Evolutionary conservation across 2,888 invertebrate species (phyloP), one percentile per base, ranked within the genome.

Genomic region (Lasioglossum marginatum): DNA sequence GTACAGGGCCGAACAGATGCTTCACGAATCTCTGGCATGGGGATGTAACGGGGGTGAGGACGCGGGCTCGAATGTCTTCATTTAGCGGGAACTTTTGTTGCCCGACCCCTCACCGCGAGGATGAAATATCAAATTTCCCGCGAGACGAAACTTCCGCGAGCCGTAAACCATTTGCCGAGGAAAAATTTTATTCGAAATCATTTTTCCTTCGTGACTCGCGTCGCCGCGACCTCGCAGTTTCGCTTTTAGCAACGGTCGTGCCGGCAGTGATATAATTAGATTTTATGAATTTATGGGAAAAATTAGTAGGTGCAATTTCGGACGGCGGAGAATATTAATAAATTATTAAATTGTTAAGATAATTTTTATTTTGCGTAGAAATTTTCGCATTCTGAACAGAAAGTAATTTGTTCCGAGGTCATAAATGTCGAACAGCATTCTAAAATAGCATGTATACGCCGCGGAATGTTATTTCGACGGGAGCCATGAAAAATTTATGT

Each of bases 1-100:
- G 82, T 85, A 86, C 79, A 16, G 77, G 85, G 70, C 76, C 79
- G 79, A 78, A 80, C 85, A 88, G 90, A 91, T 82, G 90, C 83
- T 78, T 77, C 68, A 87, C 82, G 77, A 78, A 82, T 83, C 87
- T 37, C 63, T 63, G 31, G n/a, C 14, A n/a, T 79, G 23, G 45
- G 60, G 60, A 27, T 27, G 31, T 14, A 27, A 27, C 43, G 81
- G 66, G 71, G 43, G 70, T 16, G n/a, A 48, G 34, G 71, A 8
- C 31, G 71, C 43, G 60, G 70, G 79, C 48, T 70, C 68, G 68
- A 75, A 87, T 71, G 52, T 81, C 81, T 89, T 82, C 81, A 77
- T 89, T 63, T 27, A 27, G 37, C 52, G 31, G 73, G 70, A 37
- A 19, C 48, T 68, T 37, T 31, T 70, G 40, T 70, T 14, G 63